Evolutionary conservation across 1,140 invertebrate species (phyloP).

Genomic region (Maniola jurtina): DNA sequence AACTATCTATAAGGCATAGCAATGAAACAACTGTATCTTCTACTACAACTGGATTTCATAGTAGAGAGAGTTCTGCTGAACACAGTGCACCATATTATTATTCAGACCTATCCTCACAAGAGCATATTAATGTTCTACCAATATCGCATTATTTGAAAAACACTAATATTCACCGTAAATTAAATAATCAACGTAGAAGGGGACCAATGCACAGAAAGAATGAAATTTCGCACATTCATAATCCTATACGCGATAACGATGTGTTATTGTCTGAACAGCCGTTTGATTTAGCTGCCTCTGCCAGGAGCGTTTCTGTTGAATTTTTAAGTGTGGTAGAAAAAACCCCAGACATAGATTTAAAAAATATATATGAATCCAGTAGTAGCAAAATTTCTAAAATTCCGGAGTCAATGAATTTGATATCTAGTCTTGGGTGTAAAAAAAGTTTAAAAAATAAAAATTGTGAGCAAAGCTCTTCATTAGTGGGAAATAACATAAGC

Average conservation of each 20-base stretch:
- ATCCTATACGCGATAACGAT: conserved; percentile 82
- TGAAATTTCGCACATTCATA: conserved; percentile 88
- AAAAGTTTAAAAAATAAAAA: conserved; percentile 60
- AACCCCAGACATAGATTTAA: conserved; percentile 85
- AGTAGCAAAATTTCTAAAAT: conserved; percentile 81
- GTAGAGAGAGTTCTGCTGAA: conserved; percentile 77
- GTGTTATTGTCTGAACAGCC: conserved; percentile 61
- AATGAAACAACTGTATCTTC: conserved; percentile 57
- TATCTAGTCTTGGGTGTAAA: conserved; percentile 74
- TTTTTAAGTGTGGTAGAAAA: conserved; percentile 84
- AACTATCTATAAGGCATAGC: conserved; percentile 47
- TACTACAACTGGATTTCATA: conserved; percentile 67
- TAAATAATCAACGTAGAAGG: conserved; percentile 85
- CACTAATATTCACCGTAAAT: conserved; percentile 73
- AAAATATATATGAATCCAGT: conserved; percentile 87
- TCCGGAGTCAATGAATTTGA: conserved; percentile 73
- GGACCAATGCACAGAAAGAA: conserved; percentile 81
- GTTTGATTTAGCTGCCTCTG: conserved; percentile 81
- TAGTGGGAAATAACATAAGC: conserved; percentile 41
- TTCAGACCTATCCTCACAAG: conserved; percentile 85
- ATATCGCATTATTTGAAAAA: conserved; percentile 74
- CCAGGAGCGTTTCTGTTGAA: conserved; percentile 83
- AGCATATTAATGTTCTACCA: conserved; percentile 72
- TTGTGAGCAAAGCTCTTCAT: conserved; percentile 42
- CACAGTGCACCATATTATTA: conserved; percentile 91